A percentile compares a stretch with the other conserved stretches of the same genome.
Conservation (phyloP, 64 coral and sea anemone species). For the Astreopora myriophthalma region DNA sequence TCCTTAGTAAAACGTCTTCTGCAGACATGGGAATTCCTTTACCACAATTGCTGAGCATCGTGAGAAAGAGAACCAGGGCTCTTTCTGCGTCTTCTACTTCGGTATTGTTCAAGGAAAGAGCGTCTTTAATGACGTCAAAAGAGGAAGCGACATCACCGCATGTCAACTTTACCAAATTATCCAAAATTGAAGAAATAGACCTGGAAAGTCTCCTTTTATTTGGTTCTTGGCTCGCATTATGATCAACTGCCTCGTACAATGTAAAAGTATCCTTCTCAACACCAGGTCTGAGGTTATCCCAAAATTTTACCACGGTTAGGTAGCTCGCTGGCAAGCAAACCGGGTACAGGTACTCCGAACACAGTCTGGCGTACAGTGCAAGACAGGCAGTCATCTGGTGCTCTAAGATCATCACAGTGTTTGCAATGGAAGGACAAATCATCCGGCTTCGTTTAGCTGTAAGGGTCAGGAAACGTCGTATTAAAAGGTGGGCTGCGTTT, state of each 20-base stretch:
- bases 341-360: neutral
- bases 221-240: neutral
- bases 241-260: conserved; percentile 60
- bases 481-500: conserved; percentile 9
- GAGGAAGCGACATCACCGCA: conserved; percentile 15
- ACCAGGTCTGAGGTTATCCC: conserved; percentile 55
- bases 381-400: conserved; percentile 71
- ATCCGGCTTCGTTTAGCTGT: neutral
- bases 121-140: conserved; percentile 75
- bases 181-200: conserved; percentile 40
- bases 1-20: conserved; percentile 37
- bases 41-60: conserved; percentile 88
- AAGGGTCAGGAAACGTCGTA: conserved; percentile 54
- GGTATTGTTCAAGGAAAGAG: neutral
- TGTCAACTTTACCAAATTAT: conserved; percentile 66
- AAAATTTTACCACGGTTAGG: conserved; percentile 51
- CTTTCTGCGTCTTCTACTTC: conserved; percentile 58
- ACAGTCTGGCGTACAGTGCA: conserved; percentile 50
- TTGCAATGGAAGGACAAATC: conserved; percentile 79
- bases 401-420: conserved; percentile 88
- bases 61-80: conserved; percentile 67
- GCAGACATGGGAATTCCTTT: conserved; percentile 15
- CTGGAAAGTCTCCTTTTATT: neutral
- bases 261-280: conserved; percentile 2
- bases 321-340: conserved; percentile 88